Percentiles rank a stretch among this genome's conserved stretches.
These are phyloP conservation scores for Crypturellus undulatus DNA, from an alignment of 2,113 vertebrate species.

Conservation along the genomic window DNA sequence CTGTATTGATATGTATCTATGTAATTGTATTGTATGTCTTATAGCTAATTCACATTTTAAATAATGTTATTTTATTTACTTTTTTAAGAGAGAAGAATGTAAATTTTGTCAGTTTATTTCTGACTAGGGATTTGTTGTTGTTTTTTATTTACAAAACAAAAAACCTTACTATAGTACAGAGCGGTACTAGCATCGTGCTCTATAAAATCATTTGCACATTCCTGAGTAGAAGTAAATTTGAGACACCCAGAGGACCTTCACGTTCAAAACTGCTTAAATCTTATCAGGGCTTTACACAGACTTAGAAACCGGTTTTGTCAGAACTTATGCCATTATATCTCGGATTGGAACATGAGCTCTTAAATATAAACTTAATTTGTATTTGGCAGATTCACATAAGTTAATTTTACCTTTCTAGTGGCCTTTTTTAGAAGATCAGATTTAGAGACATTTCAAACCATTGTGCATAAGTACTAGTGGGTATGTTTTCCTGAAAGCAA, in stretches of 20 bases:
- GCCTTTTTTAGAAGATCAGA: constrained; percentile 66
- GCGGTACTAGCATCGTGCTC: constrained; percentile 81
- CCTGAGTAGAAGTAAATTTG: constrained; percentile 72
- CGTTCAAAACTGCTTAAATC: constrained; percentile 61
- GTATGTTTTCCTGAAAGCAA: constrained; percentile 63
- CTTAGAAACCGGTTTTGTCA: constrained; percentile 49
- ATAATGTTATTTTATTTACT: constrained; percentile 91
- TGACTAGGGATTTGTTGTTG: constrained; percentile 82
- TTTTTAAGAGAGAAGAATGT: constrained; percentile 91
- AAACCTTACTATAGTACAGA: constrained; percentile 79
- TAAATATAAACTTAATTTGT: constrained; percentile 66
- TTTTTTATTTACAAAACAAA: constrained; percentile 83
- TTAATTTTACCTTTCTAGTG: constrained; percentile 66
- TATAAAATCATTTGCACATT: constrained; percentile 83
- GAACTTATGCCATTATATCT: constrained; percentile 37
- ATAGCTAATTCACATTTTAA: constrained; percentile 91
- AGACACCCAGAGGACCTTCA: constrained; percentile 64
- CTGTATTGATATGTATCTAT: constrained; percentile 95
- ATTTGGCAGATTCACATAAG: constrained; percentile 59
- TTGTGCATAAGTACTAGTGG: constrained; percentile 51
- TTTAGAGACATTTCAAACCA: constrained; percentile 57
- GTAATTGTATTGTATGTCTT: constrained; percentile 95
- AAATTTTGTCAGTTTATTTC: constrained; percentile 88
- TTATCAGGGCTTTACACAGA: constrained; percentile 61
- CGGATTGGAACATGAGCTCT: constrained; percentile 68